Evolutionary conservation across 2,888 invertebrate genomes (phyloP).

Genomic region (Coenonympha glycerion): DNA sequence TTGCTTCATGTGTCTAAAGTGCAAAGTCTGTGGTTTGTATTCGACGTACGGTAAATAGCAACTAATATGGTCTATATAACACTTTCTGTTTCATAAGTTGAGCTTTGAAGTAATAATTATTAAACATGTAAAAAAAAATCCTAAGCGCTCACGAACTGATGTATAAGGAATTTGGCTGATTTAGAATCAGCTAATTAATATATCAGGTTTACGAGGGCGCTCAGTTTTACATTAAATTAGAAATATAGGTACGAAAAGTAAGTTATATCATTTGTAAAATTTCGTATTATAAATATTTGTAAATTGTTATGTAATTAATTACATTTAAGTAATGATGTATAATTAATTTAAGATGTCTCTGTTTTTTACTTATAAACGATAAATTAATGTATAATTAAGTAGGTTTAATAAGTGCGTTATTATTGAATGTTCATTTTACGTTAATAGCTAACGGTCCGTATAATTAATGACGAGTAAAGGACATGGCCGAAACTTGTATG

Average conservation of each 20-base stretch:
- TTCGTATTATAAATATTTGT: conserved; percentile 7
- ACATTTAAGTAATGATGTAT: conserved; percentile 10
- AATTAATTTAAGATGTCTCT: conserved; percentile 26
- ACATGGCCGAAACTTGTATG: no score
- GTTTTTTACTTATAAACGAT: conserved; percentile 1
- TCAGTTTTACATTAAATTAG: not conserved
- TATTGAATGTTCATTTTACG: conserved; percentile 9
- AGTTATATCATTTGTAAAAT: conserved; percentile 7
- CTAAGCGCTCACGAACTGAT: conserved; percentile 5
- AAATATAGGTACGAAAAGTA: not conserved
- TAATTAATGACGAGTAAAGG: conserved; percentile 39
- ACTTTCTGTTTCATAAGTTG: conserved; percentile 55
- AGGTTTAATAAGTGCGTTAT: no score
- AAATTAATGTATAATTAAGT: conserved; percentile 6
- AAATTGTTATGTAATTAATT: not conserved
- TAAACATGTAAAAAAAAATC: no score
- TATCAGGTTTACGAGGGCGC: not conserved
- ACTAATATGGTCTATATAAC: conserved; percentile 65
- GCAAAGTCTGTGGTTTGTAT: conserved; percentile 23
- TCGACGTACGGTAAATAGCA: conserved; percentile 13
- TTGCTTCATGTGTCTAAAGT: conserved; percentile 17
- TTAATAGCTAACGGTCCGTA: conserved; percentile 20
- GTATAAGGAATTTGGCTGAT: not conserved
- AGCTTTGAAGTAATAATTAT: no score
- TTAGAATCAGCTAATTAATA: not conserved